Conservation (phyloP, 2,888 invertebrate genomes). For the Dinocampus coccinellae region DNA sequence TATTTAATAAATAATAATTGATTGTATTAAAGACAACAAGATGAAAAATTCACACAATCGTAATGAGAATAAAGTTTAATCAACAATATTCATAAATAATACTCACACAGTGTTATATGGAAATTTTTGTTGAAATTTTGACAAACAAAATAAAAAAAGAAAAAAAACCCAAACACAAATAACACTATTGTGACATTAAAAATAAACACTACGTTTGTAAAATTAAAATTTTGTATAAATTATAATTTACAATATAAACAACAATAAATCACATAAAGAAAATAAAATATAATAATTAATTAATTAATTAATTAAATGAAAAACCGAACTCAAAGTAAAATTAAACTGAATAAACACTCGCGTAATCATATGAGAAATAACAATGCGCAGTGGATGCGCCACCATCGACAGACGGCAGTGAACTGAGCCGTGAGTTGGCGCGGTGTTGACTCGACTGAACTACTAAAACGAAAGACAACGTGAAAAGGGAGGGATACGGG, state of each 20-base stretch:
- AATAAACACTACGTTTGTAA: too few species aligned
- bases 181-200: neutral
- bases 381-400: conserved; percentile 7
- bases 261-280: too few species aligned
- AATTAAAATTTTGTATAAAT: too few species aligned
- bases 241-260: neutral
- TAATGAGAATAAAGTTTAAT: neutral
- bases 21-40: too few species aligned
- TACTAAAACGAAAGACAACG: neutral
- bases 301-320: neutral
- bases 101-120: neutral
- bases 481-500: neutral
- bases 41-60: too few species aligned
- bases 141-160: neutral
- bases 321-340: neutral
- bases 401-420: conserved; percentile 30
- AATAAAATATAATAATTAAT: neutral
- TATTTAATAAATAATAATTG: too few species aligned
- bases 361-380: neutral
- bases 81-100: neutral
- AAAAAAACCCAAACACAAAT: too few species aligned
- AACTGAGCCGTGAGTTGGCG: conserved; percentile 25
- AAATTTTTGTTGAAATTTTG: neutral
- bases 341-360: neutral
- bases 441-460: conserved; percentile 29